Percentiles rank a stretch among this genome's conserved stretches.
These are phyloP conservation scores for Diadegma fenestrale DNA, from an alignment of 2,888 invertebrate genomes.

Conservation along the genomic window DNA sequence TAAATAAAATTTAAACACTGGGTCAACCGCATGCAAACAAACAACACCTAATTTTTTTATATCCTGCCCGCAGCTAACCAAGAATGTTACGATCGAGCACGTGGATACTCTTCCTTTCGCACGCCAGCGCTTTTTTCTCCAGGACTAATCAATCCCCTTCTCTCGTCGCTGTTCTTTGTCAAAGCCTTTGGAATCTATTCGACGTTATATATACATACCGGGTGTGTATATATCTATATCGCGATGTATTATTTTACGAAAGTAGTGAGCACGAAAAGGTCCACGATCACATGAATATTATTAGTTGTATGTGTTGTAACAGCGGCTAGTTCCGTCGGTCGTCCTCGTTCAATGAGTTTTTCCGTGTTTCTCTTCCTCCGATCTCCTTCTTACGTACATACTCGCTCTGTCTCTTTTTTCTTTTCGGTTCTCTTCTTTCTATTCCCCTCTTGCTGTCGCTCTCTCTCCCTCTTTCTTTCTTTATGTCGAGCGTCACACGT, in stretches of 20 bases:
- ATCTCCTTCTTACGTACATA: constrained; percentile 34
- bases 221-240: constrained; percentile 39
- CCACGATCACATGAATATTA: constrained; percentile 18
- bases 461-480: constrained; percentile 17
- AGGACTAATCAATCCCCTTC: background rate
- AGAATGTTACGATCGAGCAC: constrained; percentile 10
- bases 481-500: constrained; percentile 20
- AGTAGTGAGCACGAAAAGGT: constrained; percentile 43
- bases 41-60: constrained; percentile 11
- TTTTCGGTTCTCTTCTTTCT: background rate
- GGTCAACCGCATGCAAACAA: background rate
- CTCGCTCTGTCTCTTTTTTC: constrained; percentile 2
- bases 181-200: background rate
- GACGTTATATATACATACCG: constrained; percentile 56
- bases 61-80: background rate
- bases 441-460: background rate
- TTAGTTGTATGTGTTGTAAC: constrained; percentile 8
- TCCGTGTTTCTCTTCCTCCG: constrained; percentile 40
- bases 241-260: constrained; percentile 36
- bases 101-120: constrained; percentile 25
- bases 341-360: constrained; percentile 41
- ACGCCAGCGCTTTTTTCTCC: background rate
- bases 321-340: constrained; percentile 18
- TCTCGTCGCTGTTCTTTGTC: constrained; percentile 33
- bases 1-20: constrained; percentile 16